These are phyloP conservation scores for Pectinophora gossypiella DNA, from an alignment of 1,140 invertebrate species.

Conservation along the genomic window DNA sequence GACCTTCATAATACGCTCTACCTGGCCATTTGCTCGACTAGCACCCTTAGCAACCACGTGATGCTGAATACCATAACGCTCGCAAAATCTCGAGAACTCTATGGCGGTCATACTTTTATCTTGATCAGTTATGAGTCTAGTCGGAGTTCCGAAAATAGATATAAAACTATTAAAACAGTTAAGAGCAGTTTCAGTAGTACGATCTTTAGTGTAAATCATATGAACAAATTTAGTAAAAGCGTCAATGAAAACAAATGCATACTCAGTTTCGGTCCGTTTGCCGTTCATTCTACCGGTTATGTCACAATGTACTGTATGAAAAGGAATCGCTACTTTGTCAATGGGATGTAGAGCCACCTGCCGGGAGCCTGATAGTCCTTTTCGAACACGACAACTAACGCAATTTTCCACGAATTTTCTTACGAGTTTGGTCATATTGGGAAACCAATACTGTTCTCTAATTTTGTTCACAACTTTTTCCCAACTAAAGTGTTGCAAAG, in stretches of 20 bases:
- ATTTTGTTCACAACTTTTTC: slow-evolving; percentile 30
- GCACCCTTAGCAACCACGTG: slow-evolving; percentile 18
- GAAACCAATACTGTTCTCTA: slow-evolving; percentile 36
- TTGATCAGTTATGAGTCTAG: slow-evolving; percentile 15
- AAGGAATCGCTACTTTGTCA: too few species aligned
- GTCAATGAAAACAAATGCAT: slow-evolving; percentile 24
- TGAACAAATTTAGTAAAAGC: slow-evolving; percentile 15
- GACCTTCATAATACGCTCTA: slow-evolving; percentile 29
- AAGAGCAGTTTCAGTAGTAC: slow-evolving; percentile 2
- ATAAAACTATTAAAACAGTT: not conserved
- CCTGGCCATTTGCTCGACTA: slow-evolving; percentile 31
- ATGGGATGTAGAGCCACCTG: too few species aligned
- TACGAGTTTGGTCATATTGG: slow-evolving; percentile 27
- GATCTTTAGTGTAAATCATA: slow-evolving; percentile 11
- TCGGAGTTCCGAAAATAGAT: slow-evolving; percentile 13
- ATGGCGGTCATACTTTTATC: slow-evolving; percentile 9
- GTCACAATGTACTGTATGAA: too few species aligned
- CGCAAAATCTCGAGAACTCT: slow-evolving; percentile 16
- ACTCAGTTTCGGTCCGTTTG: slow-evolving; percentile 8
- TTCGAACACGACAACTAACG: slow-evolving; percentile 29
- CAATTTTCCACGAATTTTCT: slow-evolving; percentile 36
- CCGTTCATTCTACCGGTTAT: slow-evolving; percentile 21
- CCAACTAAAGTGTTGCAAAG: slow-evolving; percentile 33
- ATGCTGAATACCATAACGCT: slow-evolving; percentile 13
- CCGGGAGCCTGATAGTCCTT: too few species aligned